Evolutionary conservation across 2,888 invertebrate species (phyloP).

Genomic region (Embidobia sp.): DNA sequence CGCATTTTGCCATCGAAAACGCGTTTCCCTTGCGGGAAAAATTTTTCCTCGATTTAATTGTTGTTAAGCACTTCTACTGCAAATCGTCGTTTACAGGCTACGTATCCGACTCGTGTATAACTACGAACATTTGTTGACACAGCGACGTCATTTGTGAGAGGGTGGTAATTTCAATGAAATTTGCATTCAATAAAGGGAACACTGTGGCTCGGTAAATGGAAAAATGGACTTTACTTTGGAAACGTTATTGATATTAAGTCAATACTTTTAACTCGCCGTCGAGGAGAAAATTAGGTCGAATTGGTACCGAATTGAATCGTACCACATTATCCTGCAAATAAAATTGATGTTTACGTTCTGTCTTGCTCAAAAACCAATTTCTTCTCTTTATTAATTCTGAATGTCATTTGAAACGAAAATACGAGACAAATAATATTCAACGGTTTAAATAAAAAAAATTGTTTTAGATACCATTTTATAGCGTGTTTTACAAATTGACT

Average conservation of each 20-base stretch:
- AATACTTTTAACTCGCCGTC: slow-evolving; percentile 35
- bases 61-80: background rate
- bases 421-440: no score
- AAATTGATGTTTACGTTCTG: no score
- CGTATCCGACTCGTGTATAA: background rate
- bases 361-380: no score
- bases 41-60: slow-evolving; percentile 3
- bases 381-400: background rate
- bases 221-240: slow-evolving; percentile 23
- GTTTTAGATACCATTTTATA: no score
- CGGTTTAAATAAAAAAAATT: no score
- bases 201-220: background rate
- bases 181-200: slow-evolving; percentile 1
- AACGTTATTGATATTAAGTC: slow-evolving; percentile 36
- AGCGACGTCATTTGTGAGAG: slow-evolving; percentile 4
- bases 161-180: slow-evolving; percentile 20
- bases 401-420: no score
- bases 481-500: no score
- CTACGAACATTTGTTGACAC: background rate
- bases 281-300: slow-evolving; percentile 26
- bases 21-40: slow-evolving; percentile 10
- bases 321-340: slow-evolving; percentile 1
- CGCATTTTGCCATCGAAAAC: slow-evolving; percentile 15
- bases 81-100: background rate
- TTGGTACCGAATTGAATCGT: background rate